A percentile compares a stretch with the other conserved stretches of the same genome.
Evolutionary conservation across 2,888 invertebrate genomes (phyloP).

Genomic region (Lithophane leautieri): DNA sequence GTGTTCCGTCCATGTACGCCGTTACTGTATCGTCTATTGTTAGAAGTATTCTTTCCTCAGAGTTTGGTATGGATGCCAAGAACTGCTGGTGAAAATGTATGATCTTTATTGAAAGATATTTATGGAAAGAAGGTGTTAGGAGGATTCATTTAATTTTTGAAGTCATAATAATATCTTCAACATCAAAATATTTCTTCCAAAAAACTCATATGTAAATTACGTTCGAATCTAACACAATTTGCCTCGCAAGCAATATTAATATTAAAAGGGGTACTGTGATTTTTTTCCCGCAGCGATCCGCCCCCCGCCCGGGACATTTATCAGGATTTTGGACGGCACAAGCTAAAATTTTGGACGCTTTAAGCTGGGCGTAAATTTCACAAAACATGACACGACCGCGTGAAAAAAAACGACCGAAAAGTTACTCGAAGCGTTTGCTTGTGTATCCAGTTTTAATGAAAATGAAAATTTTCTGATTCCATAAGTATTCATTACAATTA

Average conservation of each 20-base stretch:
- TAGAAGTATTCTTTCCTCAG: constrained; percentile 42
- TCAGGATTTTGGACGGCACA: constrained; percentile 92
- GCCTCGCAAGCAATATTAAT: constrained; percentile 77
- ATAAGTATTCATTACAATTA: constrained; percentile 28
- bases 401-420: constrained; percentile 79
- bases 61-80: constrained; percentile 15
- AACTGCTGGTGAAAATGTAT: constrained; percentile 2
- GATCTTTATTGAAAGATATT: not conserved
- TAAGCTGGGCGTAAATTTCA: constrained; percentile 89
- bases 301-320: constrained; percentile 89
- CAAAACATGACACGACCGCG: constrained; percentile 86
- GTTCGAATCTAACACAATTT: constrained; percentile 72
- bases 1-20: constrained; percentile 75
- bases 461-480: constrained; percentile 45
- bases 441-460: constrained; percentile 65
- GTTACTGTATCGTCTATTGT: constrained; percentile 77
- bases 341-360: constrained; percentile 91
- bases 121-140: no score
- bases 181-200: not conserved
- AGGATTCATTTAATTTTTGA: not conserved
- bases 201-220: constrained; percentile 53
- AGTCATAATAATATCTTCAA: not conserved
- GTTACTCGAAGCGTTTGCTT: constrained; percentile 77
- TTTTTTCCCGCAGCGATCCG: constrained; percentile 79
- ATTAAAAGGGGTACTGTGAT: constrained; percentile 80